Percentiles rank a stretch among this genome's conserved stretches.
phyloP scores from a whole-genome alignment of 2,797 vertebrate species.

The Mus spretus region DNA sequence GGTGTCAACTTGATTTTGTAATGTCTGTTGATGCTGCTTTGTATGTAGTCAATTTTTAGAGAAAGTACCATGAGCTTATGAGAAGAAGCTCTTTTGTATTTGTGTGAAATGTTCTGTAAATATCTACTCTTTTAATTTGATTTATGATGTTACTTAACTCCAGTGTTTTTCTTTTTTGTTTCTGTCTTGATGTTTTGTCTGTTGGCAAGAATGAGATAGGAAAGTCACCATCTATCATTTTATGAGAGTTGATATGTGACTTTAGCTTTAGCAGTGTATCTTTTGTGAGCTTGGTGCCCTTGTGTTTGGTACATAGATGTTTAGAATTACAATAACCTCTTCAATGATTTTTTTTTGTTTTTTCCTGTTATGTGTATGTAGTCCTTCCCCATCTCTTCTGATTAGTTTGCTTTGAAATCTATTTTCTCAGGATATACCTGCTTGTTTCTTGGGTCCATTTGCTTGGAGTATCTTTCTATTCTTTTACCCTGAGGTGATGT shows the following conservation, averaged over 20 bases:
- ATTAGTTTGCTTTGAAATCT: not conserved
- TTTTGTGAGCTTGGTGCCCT: not conserved
- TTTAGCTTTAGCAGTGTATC: not conserved
- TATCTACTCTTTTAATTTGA: not conserved
- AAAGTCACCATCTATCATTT: not conserved
- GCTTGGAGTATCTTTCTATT: not conserved
- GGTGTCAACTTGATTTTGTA: not conserved
- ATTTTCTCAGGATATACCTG: not conserved
- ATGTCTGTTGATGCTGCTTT: not conserved
- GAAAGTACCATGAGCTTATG: not conserved
- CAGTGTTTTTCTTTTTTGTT: not conserved
- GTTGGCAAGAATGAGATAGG: not conserved
- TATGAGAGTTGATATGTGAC: not conserved
- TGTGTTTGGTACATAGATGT: not conserved
- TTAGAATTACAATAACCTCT: not conserved
- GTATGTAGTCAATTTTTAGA: not conserved
- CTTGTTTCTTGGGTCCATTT: not conserved
- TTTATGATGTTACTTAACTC: not conserved
- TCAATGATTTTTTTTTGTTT: not conserved
- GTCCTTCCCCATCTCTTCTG: not conserved
- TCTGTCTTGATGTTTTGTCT: not conserved
- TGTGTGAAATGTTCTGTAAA: not conserved
- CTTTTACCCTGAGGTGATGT: not conserved
- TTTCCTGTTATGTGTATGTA: not conserved
- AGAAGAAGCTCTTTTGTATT: not conserved